phyloP scores from a whole-genome alignment of 1,140 invertebrate genomes.

The Calycopis cecrops region DNA sequence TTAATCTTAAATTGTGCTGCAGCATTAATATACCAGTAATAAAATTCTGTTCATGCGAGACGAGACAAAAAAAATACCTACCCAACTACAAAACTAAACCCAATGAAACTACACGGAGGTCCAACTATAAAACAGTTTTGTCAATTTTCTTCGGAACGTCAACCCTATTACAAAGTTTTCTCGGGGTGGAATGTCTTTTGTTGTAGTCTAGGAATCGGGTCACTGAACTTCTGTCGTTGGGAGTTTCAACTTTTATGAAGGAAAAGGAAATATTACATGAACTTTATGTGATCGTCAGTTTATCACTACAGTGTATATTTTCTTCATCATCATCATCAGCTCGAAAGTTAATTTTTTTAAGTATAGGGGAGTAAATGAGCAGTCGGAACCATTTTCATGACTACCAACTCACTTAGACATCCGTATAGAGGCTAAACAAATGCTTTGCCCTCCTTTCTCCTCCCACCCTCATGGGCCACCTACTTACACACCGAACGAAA shows the following conservation, averaged over 20 bases:
- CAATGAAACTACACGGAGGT: background rate
- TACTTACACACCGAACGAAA: no score
- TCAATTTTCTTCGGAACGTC: background rate
- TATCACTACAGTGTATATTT: background rate
- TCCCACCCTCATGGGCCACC: no score
- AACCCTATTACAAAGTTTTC: slow-evolving; percentile 9
- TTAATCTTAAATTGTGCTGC: no score
- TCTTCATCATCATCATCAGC: background rate
- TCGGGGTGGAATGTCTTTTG: slow-evolving; percentile 2
- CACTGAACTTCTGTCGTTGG: background rate
- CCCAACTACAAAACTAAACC: background rate
- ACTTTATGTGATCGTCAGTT: background rate
- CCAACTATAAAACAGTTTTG: background rate
- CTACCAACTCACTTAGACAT: no score
- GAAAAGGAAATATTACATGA: background rate
- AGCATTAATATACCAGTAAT: no score
- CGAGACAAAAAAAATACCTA: background rate
- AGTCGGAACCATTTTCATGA: no score
- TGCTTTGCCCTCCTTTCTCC: no score
- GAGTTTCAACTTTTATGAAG: background rate
- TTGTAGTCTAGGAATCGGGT: background rate
- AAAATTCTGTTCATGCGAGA: background rate
- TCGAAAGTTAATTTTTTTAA: no score
- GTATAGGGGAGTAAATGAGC: no score
- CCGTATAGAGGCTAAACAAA: no score